Percentiles rank a stretch among this genome's conserved stretches.
Conservation (phyloP, 2,888 invertebrate species). For the Pyrgus malvae region DNA sequence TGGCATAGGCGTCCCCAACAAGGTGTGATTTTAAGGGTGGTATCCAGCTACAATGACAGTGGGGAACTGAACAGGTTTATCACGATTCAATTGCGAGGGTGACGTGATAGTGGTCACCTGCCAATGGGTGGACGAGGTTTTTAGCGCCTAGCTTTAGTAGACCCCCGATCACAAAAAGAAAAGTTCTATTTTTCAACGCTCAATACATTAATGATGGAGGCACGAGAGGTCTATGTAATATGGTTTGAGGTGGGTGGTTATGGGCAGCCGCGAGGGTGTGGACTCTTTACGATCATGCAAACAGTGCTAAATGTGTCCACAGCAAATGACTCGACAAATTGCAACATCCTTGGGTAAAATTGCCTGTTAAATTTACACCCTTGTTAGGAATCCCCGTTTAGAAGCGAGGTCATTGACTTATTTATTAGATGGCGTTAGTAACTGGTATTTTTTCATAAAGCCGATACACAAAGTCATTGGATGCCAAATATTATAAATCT, state of each 20-base stretch:
- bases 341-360: constrained; percentile 60
- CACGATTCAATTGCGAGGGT: constrained; percentile 62
- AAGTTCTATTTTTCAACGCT: constrained; percentile 20
- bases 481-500: too few relatives aligned
- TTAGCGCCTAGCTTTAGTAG: constrained; percentile 43
- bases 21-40: constrained; percentile 45
- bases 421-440: constrained; percentile 37
- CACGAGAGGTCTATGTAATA: constrained; percentile 40
- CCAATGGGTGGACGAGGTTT: constrained; percentile 56
- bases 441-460: too few relatives aligned
- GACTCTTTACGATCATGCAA: constrained; percentile 71
- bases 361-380: constrained; percentile 58
- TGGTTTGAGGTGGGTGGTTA: constrained; percentile 49
- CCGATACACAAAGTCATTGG: too few relatives aligned
- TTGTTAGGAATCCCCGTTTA: constrained; percentile 54
- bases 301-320: constrained; percentile 63
- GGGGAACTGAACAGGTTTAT: constrained; percentile 59
- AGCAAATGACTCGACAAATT: constrained; percentile 71
- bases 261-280: constrained; percentile 59
- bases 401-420: constrained; percentile 45
- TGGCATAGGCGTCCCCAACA: constrained; percentile 1
- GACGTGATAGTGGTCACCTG: constrained; percentile 66
- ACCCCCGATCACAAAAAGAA: constrained; percentile 23
- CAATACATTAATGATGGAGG: constrained; percentile 31
- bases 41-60: constrained; percentile 46